Base-by-base conservation (phyloP, 1,140 invertebrate genomes). In the Euura saliciscinereae region DNA sequence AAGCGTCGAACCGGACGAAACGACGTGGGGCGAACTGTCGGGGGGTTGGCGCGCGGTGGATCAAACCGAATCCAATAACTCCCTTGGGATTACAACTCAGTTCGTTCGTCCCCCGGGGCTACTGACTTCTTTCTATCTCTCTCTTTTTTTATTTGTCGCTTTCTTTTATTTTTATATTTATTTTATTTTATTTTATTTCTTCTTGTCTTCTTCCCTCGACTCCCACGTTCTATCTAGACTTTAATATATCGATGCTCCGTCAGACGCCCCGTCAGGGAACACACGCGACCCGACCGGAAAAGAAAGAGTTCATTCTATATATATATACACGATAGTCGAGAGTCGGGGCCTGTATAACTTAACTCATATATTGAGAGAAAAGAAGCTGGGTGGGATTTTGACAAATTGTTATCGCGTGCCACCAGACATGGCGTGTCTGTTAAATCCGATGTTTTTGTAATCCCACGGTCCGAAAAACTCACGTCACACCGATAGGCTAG, bases 51-150 rank as follows among this genome's bases (percentile, higher is more conserved):
- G 51, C 51, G 51, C 13, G 51, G 51, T 67, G 13, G 82, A 85
- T 85, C 81, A 83, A 82, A 84, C 80, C 77, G 80, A 83, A 85
- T 83, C 82, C 78, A 85, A 83, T 85, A 85, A 84, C 80, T 84
- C 82, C 80, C 74, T 74, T 66, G 75, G 82, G 84, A 84, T 85
- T 85, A 85, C 81, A 80, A 80, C 76, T 79, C 74, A 67, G 75
- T 59, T 59, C 51, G 51, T 59, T 59, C 51, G 51, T 75, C 76
- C 76, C 75, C 66, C 67, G 76, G 28, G 77, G 78, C 51, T 74
- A 77, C 73, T 73, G 75, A 80, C 77, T 73, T 77, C 71, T 67
- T 74, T 46, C 10, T 13, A 13, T 59, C 51, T n/a, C 51, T n/a
- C 13, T 11, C 51, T 59, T 59, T 59, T 59, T n/a, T 59, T n/a